Evolutionary conservation across 2,888 invertebrate genomes (phyloP), one percentile per base, ranked within the genome.

Genomic region (Cheilosia grossa): DNA sequence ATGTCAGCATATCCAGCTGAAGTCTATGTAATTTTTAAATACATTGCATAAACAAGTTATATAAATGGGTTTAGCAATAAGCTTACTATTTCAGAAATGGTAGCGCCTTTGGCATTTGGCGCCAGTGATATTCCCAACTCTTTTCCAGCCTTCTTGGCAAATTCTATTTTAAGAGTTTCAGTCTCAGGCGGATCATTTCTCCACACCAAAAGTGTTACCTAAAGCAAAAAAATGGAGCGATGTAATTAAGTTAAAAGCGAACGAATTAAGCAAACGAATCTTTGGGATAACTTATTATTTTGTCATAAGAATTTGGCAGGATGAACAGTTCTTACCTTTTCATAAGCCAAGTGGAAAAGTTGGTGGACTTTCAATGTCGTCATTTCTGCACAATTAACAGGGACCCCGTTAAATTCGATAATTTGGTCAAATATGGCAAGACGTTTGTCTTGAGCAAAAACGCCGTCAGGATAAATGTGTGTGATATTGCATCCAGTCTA

Each of bases 361-460:
- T 96, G 94, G 87, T 97, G 95, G 53, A 98, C 96, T 90, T 96
- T 95, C 87, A 96, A 95, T 89, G 97, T 95, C 61, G 97, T 96
- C 92, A 97, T 96, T 87, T 96, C 96, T 88, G 96, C 95, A 58
- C 90, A 90, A 67, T 98, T 96, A 27, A 92, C 58, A 77, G 95
- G 94, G 49, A 94, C 93, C 42, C 95, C 95, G 89, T 97, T 97
- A 77, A 98, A 96, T 89, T 98, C 98, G 54, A 98, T 91, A 89
- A 99, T 96, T 93, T 98, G 98, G 93, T 99, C 99, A 19, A 98
- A 99, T 0, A 97, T 95, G 91, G 95, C 94, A 51, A 99, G 93
- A 58, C 99, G 94, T 0, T 97, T 97, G 91, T 99, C 99, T 89
- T 96, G 96, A 0, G 96, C 97, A 13, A 98, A 96, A 1, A 96